Conservation (phyloP, 2,113 vertebrate species). For the Dascyllus trimaculatus region DNA sequence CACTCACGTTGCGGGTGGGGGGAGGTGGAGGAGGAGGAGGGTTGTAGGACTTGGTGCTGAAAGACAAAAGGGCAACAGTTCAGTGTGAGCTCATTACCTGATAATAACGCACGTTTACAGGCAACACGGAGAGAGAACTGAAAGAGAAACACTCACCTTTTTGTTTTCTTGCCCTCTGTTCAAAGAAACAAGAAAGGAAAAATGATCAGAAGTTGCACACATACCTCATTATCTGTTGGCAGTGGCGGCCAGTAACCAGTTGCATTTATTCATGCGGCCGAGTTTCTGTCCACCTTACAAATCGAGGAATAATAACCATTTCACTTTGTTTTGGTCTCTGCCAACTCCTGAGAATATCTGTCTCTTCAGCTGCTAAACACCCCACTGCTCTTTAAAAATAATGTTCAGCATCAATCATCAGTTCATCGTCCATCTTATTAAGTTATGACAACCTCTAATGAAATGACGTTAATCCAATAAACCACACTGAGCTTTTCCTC, state of each 20-base stretch:
- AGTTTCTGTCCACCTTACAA: not conserved
- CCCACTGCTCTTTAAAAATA: too few species aligned
- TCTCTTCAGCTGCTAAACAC: too few species aligned
- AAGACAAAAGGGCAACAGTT: constrained; percentile 46
- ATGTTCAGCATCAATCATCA: too few species aligned
- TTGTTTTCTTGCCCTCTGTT: constrained; percentile 72
- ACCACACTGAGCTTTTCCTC: too few species aligned
- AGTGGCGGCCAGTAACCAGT: not conserved
- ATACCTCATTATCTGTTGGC: not conserved
- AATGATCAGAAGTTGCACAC: not conserved
- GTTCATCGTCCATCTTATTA: too few species aligned
- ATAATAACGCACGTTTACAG: not conserved
- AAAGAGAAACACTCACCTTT: constrained; percentile 64
- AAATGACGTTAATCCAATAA: too few species aligned
- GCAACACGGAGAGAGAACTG: not conserved
- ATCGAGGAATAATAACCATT: too few species aligned
- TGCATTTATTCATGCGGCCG: not conserved
- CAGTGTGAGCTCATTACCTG: constrained; percentile 14
- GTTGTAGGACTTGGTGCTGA: constrained; percentile 70
- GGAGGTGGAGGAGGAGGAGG: constrained; percentile 65
- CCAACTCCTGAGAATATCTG: too few species aligned
- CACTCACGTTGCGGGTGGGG: constrained; percentile 81
- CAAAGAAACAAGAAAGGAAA: constrained; percentile 33
- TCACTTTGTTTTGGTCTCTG: too few species aligned
- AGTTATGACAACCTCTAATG: too few species aligned